Percentiles rank a stretch among this genome's conserved stretches.
Conservation (phyloP, 1,140 invertebrate genomes). For the Leptinotarsa lineolata region DNA sequence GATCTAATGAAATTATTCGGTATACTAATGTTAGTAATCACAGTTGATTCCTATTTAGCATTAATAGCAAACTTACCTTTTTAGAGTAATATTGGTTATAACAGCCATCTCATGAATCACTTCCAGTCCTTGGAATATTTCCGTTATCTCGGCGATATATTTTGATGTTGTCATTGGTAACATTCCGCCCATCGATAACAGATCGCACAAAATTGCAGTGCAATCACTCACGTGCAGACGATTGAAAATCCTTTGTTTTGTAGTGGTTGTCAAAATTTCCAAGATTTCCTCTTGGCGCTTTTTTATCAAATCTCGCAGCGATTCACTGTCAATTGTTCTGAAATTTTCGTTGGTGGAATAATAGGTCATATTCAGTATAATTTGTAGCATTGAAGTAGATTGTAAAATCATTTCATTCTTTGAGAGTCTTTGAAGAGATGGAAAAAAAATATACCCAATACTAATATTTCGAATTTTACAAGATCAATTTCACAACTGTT, state of each 20-base stretch:
- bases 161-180: conserved; percentile 3
- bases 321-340: neutral
- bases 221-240: conserved; percentile 1
- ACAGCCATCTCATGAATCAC: conserved; percentile 12
- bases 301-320: neutral
- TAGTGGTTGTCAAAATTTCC: neutral
- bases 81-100: neutral
- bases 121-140: conserved; percentile 1
- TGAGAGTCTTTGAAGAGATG: no score
- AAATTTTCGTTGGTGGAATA: no score
- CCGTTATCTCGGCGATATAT: conserved; percentile 8
- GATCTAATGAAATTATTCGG: no score
- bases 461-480: no score
- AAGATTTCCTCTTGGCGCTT: conserved; percentile 9
- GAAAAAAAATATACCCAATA: no score
- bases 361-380: no score
- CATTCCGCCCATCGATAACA: neutral
- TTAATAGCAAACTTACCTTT: conserved; percentile 16
- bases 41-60: neutral
- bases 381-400: no score
- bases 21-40: neutral
- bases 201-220: neutral
- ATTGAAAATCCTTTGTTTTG: conserved; percentile 14
- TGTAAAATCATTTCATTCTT: no score
- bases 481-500: no score